A percentile compares a stretch with the other conserved stretches of the same genome.
phyloP scores from a whole-genome alignment of 1,140 invertebrate species.

The Cheumatopsyche charites region DNA sequence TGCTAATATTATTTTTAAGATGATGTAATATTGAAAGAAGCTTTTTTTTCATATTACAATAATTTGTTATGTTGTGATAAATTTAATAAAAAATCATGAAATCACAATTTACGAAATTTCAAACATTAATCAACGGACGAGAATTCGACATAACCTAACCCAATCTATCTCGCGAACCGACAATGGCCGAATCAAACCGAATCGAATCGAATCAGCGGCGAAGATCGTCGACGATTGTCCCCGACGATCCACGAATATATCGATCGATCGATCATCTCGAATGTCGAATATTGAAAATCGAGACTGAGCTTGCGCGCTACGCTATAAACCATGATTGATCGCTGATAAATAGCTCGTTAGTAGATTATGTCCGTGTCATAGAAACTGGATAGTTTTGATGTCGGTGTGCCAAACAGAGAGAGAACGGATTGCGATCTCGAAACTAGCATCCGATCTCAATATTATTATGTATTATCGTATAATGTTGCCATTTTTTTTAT shows the following conservation, averaged over 20 bases:
- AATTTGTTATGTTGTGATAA: neutral
- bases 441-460: too few species aligned
- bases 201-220: too few species aligned
- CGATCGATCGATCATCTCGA: constrained; percentile 10
- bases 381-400: constrained; percentile 28
- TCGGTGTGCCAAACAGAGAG: neutral
- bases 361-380: constrained; percentile 33
- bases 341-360: constrained; percentile 34
- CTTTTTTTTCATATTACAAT: neutral
- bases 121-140: too few species aligned
- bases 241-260: too few species aligned
- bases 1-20: too few species aligned
- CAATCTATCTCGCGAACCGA: too few species aligned
- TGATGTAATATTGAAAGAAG: too few species aligned
- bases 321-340: constrained; percentile 33
- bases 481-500: too few species aligned
- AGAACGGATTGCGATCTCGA: constrained; percentile 17
- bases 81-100: neutral
- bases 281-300: constrained; percentile 24
- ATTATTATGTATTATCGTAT: too few species aligned
- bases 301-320: neutral
- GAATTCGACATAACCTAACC: too few species aligned
- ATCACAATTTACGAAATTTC: neutral
- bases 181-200: too few species aligned
- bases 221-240: too few species aligned